Base-by-base conservation (phyloP, 2,888 invertebrate species). In the Lasioglossum lativentre region DNA sequence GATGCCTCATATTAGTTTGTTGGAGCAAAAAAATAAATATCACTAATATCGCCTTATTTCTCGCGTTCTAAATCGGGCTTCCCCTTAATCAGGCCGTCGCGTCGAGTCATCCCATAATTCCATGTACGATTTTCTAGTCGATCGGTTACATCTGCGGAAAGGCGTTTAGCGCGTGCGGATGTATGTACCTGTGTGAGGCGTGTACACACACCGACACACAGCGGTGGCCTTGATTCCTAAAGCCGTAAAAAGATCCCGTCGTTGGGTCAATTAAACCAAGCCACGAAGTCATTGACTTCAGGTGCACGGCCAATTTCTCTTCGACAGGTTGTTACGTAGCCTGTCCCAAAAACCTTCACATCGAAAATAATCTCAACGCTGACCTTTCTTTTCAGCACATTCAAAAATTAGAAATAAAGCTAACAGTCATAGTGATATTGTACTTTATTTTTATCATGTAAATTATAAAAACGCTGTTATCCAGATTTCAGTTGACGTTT, bases 231-330 rank as follows among this genome's bases (percentile, higher is more conserved):
- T 92, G 92, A 92, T 93, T 91, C 89, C 86, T 80, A 76, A 86
- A 86, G 90, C 89, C 85, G 89, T 90, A 90, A 92, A 90, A 91
- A 91, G 87, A 91, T 88, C 88, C 89, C 86, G 81, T 86, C 87
- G 88, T 90, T 86, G 80, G 90, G 90, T 92, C 93, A 93, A 93
- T 93, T 93, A 92, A 93, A 93, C 93, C 91, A 92, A 92, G 93
- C 92, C 92, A 92, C 87, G 85, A 90, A 93, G 93, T 93, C 93
- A 93, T 87, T 91, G 93, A 93, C 93, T 93, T 91, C 83, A 86
- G 85, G 75, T 85, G 87, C 86, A 85, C 89, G 88, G 89, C 86
- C 89, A 91, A 92, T 91, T 91, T 91, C 90, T 87, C 90, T 86
- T 86, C 80, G 85, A 84, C 80, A 76, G 82, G 71, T 63, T 84